Evolutionary conservation across 2,113 vertebrate genomes (phyloP).

Genomic region (Girardinichthys multiradiatus): DNA sequence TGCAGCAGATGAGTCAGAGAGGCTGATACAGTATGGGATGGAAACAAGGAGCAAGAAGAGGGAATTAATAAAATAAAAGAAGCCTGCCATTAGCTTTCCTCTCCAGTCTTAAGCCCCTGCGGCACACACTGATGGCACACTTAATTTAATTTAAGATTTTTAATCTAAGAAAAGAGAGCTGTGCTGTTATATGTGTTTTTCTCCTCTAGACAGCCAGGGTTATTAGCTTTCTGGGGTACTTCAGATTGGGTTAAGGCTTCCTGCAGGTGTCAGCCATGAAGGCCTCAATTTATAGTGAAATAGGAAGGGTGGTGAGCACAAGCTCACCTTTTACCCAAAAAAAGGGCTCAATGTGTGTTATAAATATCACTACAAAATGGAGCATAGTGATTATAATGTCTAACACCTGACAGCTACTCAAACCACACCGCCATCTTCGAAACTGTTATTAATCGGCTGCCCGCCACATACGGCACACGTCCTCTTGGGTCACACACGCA

Average conservation of each 20-base stretch:
- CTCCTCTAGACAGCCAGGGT: constrained; percentile 45
- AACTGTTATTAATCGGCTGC: constrained; percentile 13
- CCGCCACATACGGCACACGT: constrained; percentile 15
- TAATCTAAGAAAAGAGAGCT: constrained; percentile 61
- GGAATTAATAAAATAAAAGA: constrained; percentile 66
- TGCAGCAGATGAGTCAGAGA: constrained; percentile 75
- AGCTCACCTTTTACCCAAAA: constrained; percentile 19
- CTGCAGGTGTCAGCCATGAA: constrained; percentile 67
- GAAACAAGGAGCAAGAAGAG: constrained; percentile 45
- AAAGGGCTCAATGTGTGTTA: constrained; percentile 35
- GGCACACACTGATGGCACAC: constrained; percentile 50
- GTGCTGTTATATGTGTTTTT: constrained; percentile 51
- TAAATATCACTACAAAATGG: constrained; percentile 23
- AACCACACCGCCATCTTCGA: constrained; percentile 28
- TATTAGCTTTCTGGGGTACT: constrained; percentile 50
- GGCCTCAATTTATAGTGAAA: constrained; percentile 34
- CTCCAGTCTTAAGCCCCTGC: constrained; percentile 2
- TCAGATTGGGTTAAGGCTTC: constrained; percentile 75
- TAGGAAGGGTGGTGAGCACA: constrained; percentile 32
- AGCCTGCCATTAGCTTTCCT: constrained; percentile 59
- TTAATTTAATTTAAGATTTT: constrained; percentile 73
- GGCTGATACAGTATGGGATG: constrained; percentile 64
- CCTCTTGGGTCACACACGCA: constrained; percentile 22
- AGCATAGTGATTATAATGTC: constrained; percentile 29
- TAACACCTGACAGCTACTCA: constrained; percentile 54